Evolutionary conservation across 1,140 invertebrate genomes (phyloP), one percentile per base, ranked within the genome.

Genomic region (Zaprionus nigranus): DNA sequence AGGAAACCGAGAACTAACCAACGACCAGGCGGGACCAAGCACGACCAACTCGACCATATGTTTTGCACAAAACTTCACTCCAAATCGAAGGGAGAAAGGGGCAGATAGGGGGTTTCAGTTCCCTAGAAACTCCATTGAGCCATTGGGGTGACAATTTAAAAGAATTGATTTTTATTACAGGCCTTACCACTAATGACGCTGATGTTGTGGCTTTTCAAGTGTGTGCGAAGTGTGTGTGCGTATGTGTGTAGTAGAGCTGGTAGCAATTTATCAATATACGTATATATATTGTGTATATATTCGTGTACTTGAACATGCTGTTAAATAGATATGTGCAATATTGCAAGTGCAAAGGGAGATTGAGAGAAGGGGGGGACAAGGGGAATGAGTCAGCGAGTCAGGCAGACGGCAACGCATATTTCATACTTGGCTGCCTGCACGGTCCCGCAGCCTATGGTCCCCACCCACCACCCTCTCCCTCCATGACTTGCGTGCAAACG

Each of bases 121-220:
- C 49, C 67, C 34, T 73, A 56, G 40, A 65, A 66, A 72, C 56
- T 40, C 26, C 40, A 46, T 17, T 13, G 62, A 30, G 30, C 30
- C 69, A 40, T 59, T 51, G 58, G 63, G 65, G 72, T 78, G 72
- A 78, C 66, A 78, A 78, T 75, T 78, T 78, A 75, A 75, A 75
- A 78, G 70, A 78, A 78, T 78, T 78, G 76, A 78, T 78, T 78
- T 78, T 78, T 78, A 75, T 78, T 75, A 69, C 76, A 66, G 57
- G n/a, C 66, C 28, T 72, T 34, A 72, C 72, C 76, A 78, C 76
- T 78, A 78, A 78, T 78, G 65, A 78, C 72, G 76, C 56, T 78
- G 76, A 65, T 78, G 76, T 75, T 78, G 76, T 57, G 76, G 76
- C 64, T 78, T 74, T 68, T 36, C 20, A 20, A 70, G 43, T 63